Evolutionary conservation across 2,888 invertebrate genomes (phyloP), one percentile per base, ranked within the genome.

Genomic region (Flexamia atlantica): DNA sequence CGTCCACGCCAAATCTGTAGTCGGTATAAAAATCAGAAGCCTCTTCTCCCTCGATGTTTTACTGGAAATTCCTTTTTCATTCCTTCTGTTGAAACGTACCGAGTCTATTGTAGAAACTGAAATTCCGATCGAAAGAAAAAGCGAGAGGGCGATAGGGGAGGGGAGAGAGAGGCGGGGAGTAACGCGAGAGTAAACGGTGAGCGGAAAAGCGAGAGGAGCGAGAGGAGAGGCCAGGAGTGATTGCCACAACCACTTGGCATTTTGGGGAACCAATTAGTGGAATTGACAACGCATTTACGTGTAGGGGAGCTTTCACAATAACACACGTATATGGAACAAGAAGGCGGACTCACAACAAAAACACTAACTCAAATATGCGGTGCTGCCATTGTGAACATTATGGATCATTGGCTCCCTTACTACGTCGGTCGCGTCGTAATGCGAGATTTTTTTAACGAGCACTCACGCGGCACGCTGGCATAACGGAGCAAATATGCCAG

Each of bases 261-360:
- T 76, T 76, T 76, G 76, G 50, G 76, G 76, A 40, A 76, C 76
- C 76, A 76, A 76, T 76, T 76, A 76, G 76, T 76, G 5, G 50
- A 50, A 76, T 76, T 76, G 76, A 42, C 42, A 76, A 50, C 42
- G 50, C 76, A 50, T 76, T 76, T 76, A 76, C 40, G 76, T 46
- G 76, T 36, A 40, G 36, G 36, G 32, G 36, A 70, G 36, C 70
- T n/a, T 60, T 70, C n/a, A 70, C 70, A 70, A 70, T 70, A 70
- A 70, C 36, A 70, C 30, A 40, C 32, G 70, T 40, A 68, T 30
- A 10, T 30, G 30, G 28, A 30, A 70, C 70, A 70, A n/a, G 17
- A 36, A 20, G 20, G 40, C 70, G 23, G 20, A 40, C 70, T 10
- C 40, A 70, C 70, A 40, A 32, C 36, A 32, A 70, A 32, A 23